Evolutionary conservation across 2,797 vertebrate genomes (phyloP), one percentile per base, ranked within the genome.

Genomic region (Epinephelus malabaricus): DNA sequence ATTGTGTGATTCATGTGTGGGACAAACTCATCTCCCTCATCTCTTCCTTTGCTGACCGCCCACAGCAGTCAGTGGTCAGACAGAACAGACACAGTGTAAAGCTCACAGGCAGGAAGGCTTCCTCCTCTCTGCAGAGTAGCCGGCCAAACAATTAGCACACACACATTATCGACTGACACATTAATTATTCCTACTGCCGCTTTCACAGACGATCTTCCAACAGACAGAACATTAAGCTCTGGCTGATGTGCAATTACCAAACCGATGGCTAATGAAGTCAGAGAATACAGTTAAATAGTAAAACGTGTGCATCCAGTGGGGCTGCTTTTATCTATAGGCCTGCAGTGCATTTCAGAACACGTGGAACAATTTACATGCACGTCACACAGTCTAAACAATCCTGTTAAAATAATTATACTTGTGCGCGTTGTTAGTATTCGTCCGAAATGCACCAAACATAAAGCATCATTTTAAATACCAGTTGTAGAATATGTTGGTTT

Each of bases 231-330:
- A 76, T 84, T 62, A 78, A 69, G 72, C 80, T 73, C 13, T 10
- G 30, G 18, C 70, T 72, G 69, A 81, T 81, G 83, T 66, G 74
- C 76, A 79, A 69, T 87, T 78, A 87, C 58, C 68, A 51, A 67
- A 79, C 9, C 1, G 51, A 27, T 38, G 6, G 14, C 80, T 79
- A 74, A 85, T 83, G 81, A 79, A 79, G 81, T 43, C 76, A 66
- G 58, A 78, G 55, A 54, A 73, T 2, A 30, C 43, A 0, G 53
- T 75, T 56, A 51, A 75, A 78, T 2, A 25, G 67, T 54, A 54
- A 8, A 30, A 17, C n/a, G 58, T 38, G 4, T 14, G 61, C 45
- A 61, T 61, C 46, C 11, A 65, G 61, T 46, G 65, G 6, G 65
- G 8, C 21, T 18, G 60, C 45, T 76, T 69, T 47, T 43, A 11